Percentiles rank a stretch among this genome's conserved stretches.
Evolutionary conservation across 2,113 vertebrate species (phyloP).

Genomic region (Rhinoptilus africanus): DNA sequence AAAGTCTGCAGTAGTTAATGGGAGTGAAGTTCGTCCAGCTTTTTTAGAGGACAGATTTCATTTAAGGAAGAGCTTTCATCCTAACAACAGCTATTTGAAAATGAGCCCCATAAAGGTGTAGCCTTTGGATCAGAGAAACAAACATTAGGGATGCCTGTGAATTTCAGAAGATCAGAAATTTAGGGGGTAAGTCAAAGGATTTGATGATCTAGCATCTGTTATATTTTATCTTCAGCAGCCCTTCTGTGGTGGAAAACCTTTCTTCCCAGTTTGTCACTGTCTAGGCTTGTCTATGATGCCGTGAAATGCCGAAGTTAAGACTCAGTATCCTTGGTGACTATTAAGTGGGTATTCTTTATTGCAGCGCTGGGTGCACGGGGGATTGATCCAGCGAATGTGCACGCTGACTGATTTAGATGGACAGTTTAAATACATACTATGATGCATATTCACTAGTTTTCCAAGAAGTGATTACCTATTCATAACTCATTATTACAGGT

Average conservation of each 20-base stretch:
- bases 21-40: neutral
- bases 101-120: neutral
- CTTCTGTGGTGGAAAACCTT: neutral
- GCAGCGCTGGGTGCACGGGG: no score
- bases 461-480: no score
- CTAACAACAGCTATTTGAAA: neutral
- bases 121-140: neutral
- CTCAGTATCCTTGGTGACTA: no score
- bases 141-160: neutral
- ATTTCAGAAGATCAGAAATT: neutral
- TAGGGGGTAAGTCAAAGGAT: neutral
- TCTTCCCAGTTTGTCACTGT: neutral
- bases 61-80: neutral
- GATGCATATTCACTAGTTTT: no score
- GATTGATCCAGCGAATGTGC: no score
- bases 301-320: no score
- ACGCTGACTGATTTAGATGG: no score
- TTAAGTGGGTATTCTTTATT: no score
- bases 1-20: neutral
- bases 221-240: neutral
- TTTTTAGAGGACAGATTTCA: neutral
- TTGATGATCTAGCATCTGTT: neutral
- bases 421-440: no score
- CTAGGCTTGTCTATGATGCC: neutral
- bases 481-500: no score